These are phyloP conservation scores for Chromoteleia sp. DNA, from an alignment of 2,888 invertebrate species.

Conservation along the genomic window DNA sequence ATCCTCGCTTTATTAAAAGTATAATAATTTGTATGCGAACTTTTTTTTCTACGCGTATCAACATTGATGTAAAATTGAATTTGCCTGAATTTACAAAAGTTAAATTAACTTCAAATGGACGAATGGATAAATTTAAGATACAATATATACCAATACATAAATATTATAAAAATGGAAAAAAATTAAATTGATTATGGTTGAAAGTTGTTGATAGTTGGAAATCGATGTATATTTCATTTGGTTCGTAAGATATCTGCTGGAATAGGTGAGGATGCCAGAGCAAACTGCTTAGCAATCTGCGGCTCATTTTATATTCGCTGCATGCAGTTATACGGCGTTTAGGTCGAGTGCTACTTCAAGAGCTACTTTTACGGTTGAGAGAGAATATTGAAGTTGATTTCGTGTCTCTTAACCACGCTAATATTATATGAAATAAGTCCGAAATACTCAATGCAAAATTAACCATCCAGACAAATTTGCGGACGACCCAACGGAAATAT, in stretches of 20 bases:
- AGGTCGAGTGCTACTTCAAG: slow-evolving; percentile 59
- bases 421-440: slow-evolving; percentile 41
- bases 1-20: too few species aligned
- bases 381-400: slow-evolving; percentile 59
- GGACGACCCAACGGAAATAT: not conserved
- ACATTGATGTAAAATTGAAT: too few species aligned
- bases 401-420: slow-evolving; percentile 36
- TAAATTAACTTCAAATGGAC: too few species aligned
- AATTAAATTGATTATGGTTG: too few species aligned
- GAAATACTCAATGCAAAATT: slow-evolving; percentile 33
- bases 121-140: too few species aligned
- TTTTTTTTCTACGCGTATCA: too few species aligned
- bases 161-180: too few species aligned
- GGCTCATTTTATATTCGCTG: slow-evolving; percentile 62
- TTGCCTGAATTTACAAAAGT: too few species aligned
- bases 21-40: too few species aligned
- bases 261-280: slow-evolving; percentile 37
- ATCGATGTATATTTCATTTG: slow-evolving; percentile 48
- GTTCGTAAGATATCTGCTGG: slow-evolving; percentile 34
- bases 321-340: slow-evolving; percentile 57
- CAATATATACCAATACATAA: too few species aligned
- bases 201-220: slow-evolving; percentile 20
- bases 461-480: slow-evolving; percentile 18
- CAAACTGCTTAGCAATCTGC: slow-evolving; percentile 45
- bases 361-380: slow-evolving; percentile 51